Evolutionary conservation across 2,113 vertebrate genomes (phyloP), one percentile per base, ranked within the genome.

Genomic region (Equus quagga): DNA sequence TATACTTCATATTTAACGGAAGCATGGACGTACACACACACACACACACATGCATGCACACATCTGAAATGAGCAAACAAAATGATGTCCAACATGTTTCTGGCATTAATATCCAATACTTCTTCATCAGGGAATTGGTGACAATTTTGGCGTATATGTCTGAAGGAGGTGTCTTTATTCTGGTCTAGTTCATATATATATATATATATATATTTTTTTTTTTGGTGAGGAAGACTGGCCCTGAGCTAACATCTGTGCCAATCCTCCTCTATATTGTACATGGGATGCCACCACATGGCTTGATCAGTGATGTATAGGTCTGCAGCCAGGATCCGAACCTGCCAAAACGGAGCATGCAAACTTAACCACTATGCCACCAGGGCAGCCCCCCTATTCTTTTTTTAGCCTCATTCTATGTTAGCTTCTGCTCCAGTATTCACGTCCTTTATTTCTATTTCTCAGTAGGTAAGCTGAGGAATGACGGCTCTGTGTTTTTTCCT

Each of bases 21-120:
- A 28, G 15, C 5, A 14, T 49, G 60, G 17, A 3, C 3, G 36
- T 41, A 41, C 36, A 41, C 36, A 41, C 33, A 49, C 10, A 49
- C 10, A 13, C 41, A 10, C 19, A 70, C n/a, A 17, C 0, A 1
- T 23, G 13, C 54, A 3, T 41, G 21, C 1, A 33, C 36, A 49
- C 0, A 44, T 12, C 4, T 3, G 7, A 65, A 86, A 72, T 41
- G 18, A 62, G 31, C 56, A 73, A 36, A n/a, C n/a, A 44, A 49
- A 75, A 54, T 49, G 46, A 33, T 51, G 18, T 65, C 4, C 13
- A n/a, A 60, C 1, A 0, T 60, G 23, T 24, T 65, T 65, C 21
- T 73, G 41, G 14, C 46, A 44, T 87, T n/a, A 76, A 24, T 26
- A 73, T 15, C 12, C 15, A 46, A 8, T 75, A 56, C 89, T 93